These are phyloP conservation scores for Sinosuthora webbiana DNA, from an alignment of 2,113 vertebrate species.

Conservation along the genomic window DNA sequence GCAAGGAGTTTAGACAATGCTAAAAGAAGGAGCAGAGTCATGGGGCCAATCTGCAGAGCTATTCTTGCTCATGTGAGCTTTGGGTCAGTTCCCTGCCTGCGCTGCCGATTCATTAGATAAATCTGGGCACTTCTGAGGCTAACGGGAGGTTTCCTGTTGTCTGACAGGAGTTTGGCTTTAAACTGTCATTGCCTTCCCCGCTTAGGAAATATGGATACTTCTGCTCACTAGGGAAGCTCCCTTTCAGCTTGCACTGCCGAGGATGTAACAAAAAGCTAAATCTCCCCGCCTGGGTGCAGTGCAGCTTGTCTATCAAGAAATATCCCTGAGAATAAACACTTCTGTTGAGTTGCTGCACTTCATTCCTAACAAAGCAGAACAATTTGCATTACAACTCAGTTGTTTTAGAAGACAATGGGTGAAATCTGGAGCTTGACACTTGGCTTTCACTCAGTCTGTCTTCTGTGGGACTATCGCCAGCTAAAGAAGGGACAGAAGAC, in stretches of 20 bases:
- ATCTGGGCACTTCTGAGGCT: background rate
- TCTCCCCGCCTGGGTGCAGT: background rate
- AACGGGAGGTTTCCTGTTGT: background rate
- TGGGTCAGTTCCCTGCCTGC: background rate
- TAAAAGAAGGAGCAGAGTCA: background rate
- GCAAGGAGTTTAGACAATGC: background rate
- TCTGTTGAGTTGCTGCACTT: background rate
- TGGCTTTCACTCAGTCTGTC: conserved; percentile 1
- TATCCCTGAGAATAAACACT: background rate
- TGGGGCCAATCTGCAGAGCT: background rate
- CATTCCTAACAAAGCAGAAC: conserved; percentile 8
- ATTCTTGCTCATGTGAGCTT: background rate
- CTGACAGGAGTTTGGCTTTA: background rate
- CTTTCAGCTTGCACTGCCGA: background rate
- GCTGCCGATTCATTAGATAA: background rate
- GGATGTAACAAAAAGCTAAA: background rate
- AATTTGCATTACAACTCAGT: conserved; percentile 1
- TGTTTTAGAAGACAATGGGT: conserved; percentile 7
- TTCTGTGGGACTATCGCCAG: background rate
- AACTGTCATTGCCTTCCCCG: background rate
- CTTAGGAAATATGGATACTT: background rate
- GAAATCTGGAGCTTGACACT: conserved; percentile 7
- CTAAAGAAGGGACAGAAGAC: background rate
- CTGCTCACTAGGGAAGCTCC: background rate
- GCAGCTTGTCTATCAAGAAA: background rate